A percentile compares a stretch with the other conserved stretches of the same genome.
Evolutionary conservation across 2,888 invertebrate species (phyloP).

Genomic region (Ophioninae sp.): DNA sequence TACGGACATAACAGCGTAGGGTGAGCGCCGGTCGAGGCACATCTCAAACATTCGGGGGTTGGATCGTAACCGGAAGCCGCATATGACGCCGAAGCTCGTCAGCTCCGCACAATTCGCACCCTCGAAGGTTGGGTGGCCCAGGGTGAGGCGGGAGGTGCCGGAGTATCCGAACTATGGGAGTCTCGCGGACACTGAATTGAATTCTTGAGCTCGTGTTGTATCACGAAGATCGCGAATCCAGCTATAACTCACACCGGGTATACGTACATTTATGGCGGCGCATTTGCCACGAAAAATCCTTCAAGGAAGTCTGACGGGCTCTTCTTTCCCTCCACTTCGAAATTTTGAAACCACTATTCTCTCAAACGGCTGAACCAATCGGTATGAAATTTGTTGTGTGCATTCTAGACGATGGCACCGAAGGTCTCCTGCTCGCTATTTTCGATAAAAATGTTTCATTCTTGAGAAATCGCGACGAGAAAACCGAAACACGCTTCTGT

Average conservation of each 20-base stretch:
- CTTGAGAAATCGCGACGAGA: no score
- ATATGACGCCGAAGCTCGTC: conserved; percentile 51
- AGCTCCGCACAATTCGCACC: conserved; percentile 49
- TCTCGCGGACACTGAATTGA: conserved; percentile 69
- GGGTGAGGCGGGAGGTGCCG: background rate
- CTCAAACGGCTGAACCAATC: no score
- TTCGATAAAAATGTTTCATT: no score
- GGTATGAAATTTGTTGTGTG: no score
- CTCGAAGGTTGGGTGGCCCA: conserved; percentile 25
- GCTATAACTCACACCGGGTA: conserved; percentile 21
- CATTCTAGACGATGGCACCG: no score
- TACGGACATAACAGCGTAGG: background rate
- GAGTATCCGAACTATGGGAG: conserved; percentile 70
- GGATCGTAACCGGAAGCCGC: conserved; percentile 51
- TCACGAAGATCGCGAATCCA: conserved; percentile 57
- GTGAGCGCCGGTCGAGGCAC: conserved; percentile 23
- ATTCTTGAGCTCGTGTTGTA: conserved; percentile 69
- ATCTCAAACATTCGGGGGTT: conserved; percentile 42
- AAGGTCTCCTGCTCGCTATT: no score
- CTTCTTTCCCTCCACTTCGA: no score
- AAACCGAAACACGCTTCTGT: no score
- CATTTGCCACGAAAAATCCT: background rate
- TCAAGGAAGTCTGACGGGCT: background rate
- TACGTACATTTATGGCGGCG: background rate
- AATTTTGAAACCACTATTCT: no score